Evolutionary conservation across 2,888 invertebrate genomes (phyloP).

Genomic region (Anoplius nigerrimus): DNA sequence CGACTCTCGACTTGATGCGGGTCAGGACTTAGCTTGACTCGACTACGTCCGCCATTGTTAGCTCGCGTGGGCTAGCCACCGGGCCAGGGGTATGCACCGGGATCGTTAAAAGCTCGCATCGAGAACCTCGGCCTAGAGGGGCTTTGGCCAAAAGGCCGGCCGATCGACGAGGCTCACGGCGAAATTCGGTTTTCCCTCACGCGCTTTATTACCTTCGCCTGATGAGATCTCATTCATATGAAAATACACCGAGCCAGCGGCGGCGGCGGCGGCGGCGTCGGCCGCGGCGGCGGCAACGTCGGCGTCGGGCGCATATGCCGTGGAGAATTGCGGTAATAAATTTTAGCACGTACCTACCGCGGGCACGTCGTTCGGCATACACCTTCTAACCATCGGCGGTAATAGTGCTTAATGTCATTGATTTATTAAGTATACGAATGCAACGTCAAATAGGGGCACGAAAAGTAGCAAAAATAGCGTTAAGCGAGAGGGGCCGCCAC

Average conservation of each 20-base stretch:
- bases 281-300: too few relatives aligned
- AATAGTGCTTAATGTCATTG: conserved; percentile 44
- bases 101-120: too few relatives aligned
- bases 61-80: too few relatives aligned
- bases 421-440: conserved; percentile 49
- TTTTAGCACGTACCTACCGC: conserved; percentile 44
- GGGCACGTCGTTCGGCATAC: conserved; percentile 33
- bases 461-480: background rate
- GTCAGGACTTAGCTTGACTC: too few relatives aligned
- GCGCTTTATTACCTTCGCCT: conserved; percentile 52
- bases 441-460: conserved; percentile 11
- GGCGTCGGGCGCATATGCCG: conserved; percentile 30
- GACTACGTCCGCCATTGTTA: too few relatives aligned
- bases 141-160: too few relatives aligned
- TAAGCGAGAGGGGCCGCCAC: background rate
- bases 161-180: too few relatives aligned
- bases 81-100: too few relatives aligned
- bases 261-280: too few relatives aligned
- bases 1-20: background rate
- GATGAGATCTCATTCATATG: conserved; percentile 55
- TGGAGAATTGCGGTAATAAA: conserved; percentile 51
- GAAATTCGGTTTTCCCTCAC: conserved; percentile 24
- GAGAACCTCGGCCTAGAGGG: too few relatives aligned
- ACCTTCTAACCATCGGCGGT: conserved; percentile 26
- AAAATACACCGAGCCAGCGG: conserved; percentile 17